Base-by-base conservation (phyloP, 2,113 vertebrate species). In the Melospiza melodia region DNA sequence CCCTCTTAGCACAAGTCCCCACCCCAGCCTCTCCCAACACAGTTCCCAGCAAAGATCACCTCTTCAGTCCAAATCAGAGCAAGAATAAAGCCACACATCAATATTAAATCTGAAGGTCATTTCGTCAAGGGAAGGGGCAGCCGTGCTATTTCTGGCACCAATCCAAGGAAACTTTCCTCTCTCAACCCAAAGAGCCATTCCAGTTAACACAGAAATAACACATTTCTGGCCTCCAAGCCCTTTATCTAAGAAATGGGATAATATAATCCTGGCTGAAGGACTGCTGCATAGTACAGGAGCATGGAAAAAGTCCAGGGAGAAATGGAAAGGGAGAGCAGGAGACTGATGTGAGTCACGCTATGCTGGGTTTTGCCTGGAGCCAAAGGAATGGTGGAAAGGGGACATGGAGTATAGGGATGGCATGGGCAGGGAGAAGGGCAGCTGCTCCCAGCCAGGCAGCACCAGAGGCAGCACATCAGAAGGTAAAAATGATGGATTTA, bases 41-140 rank as follows among this genome's bases (percentile, higher is more conserved):
- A 23, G 61, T 2, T 35, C 61, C 72, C 79, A 25, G 66, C 71
- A 74, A 6, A 66, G 58, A 55, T 39, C 49, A 3, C 51, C 81
- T 67, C 93, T 57, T 37, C 0, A 49, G 67, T 10, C 67, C 44
- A 55, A 77, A 90, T 15, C 2, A 89, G 82, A 91, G 55, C 0
- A 0, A 86, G 79, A 74, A 67, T 59, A 93, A 74, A 93, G 88
- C 67, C 5, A 14, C 63, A 37, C 89, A 77, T 83, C 95, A 88
- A 11, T 83, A 83, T 67, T 15, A 63, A 63, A 87, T 39, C 46
- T 80, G 87, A 95, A 95, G 95, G 96, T 95, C 90, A 31, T 28
- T 74, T 19, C 80, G 79, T 20, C 63, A 63, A 84, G 75, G 75
- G 63, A 95, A 94, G 95, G 91, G 78, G 68, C 85, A 88, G 90